Conservation (phyloP, 2,113 vertebrate species). For the Corythaixoides concolor region DNA sequence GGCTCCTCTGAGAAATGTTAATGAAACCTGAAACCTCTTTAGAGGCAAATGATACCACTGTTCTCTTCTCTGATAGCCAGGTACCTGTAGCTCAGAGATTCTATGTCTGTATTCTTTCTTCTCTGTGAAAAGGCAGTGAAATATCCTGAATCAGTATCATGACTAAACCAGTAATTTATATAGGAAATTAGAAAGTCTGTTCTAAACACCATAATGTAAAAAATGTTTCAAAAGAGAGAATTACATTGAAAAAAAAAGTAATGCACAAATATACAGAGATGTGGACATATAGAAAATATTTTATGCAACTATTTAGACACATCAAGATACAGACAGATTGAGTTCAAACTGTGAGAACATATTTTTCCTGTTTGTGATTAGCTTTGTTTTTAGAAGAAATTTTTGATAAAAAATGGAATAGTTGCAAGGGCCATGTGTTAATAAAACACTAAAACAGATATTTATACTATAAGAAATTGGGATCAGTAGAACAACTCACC, state of each 20-base stretch:
- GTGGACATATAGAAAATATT: not conserved
- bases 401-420: not conserved
- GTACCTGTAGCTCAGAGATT: not conserved
- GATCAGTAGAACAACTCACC: not conserved
- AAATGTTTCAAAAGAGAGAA: not conserved
- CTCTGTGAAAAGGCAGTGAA: not conserved
- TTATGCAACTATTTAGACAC: not conserved
- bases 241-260: not conserved
- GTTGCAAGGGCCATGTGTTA: not conserved
- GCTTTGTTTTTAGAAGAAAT: not conserved
- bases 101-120: not conserved
- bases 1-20: not conserved
- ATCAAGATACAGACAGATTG: not conserved
- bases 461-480: not conserved
- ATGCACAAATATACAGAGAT: not conserved
- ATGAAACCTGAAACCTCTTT: not conserved
- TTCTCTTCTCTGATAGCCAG: not conserved
- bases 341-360: not conserved
- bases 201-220: not conserved
- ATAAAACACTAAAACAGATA: not conserved
- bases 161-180: not conserved
- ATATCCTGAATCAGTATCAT: not conserved
- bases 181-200: not conserved
- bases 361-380: not conserved
- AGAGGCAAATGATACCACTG: not conserved